Evolutionary conservation across 2,888 invertebrate genomes (phyloP), one percentile per base, ranked within the genome.

Genomic region (Blera fallax): DNA sequence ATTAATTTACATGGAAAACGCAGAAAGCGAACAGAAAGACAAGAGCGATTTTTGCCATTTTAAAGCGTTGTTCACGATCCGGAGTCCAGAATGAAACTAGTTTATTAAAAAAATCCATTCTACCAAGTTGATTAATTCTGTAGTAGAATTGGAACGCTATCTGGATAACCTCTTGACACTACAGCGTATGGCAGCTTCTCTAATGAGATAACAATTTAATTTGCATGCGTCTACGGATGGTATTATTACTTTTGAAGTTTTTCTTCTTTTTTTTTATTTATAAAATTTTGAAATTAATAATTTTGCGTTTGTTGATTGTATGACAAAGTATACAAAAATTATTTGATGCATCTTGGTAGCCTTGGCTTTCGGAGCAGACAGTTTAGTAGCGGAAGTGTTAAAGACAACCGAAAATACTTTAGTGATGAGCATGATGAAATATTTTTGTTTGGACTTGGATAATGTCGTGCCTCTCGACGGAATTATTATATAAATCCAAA

Each of bases 11-110:
- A 21, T 79, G 78, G 48, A 79, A 64, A 16, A 56, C 64, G 56
- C 78, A 79, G 56, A 79, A 62, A 16, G 78, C 78, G 16, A 79
- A 56, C 27, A 79, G 14, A 27, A 70, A 79, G 29, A 79, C 16
- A 7, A 79, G 56, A 64, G 72, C 78, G 56, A 79, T 54, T 72
- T 79, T 79, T 48, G 70, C 78, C 78, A 79, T 79, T 27, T 56
- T 52, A 7, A 14, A 21, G n/a, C 10, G 56, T 18, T 72, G 14
- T 16, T 11, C 29, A 64, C 78, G 34, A 40, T 72, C 50, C 29
- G 62, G 78, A 48, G 64, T 48, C 29, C 16, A 40, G 45, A 72
- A 56, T 43, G 45, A 72, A 56, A 79, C 78, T 79, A 40, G 34
- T 18, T 56, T 64, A 4, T 54, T 4, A 18, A 16, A 54, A 32